Base-by-base conservation (phyloP, 2,888 invertebrate species). In the Resseliella maxima region DNA sequence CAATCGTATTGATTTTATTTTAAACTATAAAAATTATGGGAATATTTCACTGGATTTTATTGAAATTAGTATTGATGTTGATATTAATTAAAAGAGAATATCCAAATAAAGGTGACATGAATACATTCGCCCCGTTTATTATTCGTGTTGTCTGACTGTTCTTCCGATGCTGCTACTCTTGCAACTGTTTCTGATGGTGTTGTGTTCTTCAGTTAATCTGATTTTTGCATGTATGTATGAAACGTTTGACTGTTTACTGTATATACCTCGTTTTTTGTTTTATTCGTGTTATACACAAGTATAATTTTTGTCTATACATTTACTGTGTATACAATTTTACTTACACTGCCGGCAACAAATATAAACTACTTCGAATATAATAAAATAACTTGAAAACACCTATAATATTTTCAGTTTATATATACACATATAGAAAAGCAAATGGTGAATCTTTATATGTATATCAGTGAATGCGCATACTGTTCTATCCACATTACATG, bases 191-290 rank as follows among this genome's bases (percentile, higher is more conserved):
- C 31, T 72, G 31, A 72, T 72, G 31, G 72, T 72, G 72, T 72
- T 31, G 72, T 31, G n/a, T 72, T 72, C 31, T 24, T 31, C 72
- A 72, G 15, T 72, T 15, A 24, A 59, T 72, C 72, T 72, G 72
- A 31, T 15, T 72, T 35, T 72, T 72, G 72, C 15, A 15, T 31
- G 72, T 72, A 72, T 72, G 72, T 72, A 50, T 50, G 15, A 10
- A 72, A 72, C 72, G 72, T 15, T n/a, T 72, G 31, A 72, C 72
- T 72, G 72, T 72, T 72, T 72, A 72, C 72, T 27, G 35, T 72
- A 35, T 72, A 35, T 72, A 31, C 8, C 72, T 31, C 15, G 72
- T 35, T 72, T 72, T n/a, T 72, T 72, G 18, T 27, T 31, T 24
- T 59, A 24, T 8, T 10, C 15, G 31, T 35, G 24, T 31, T 72